Evolutionary conservation across 2,888 invertebrate genomes (phyloP), one percentile per base, ranked within the genome.

Genomic region (Hipparchia semele): DNA sequence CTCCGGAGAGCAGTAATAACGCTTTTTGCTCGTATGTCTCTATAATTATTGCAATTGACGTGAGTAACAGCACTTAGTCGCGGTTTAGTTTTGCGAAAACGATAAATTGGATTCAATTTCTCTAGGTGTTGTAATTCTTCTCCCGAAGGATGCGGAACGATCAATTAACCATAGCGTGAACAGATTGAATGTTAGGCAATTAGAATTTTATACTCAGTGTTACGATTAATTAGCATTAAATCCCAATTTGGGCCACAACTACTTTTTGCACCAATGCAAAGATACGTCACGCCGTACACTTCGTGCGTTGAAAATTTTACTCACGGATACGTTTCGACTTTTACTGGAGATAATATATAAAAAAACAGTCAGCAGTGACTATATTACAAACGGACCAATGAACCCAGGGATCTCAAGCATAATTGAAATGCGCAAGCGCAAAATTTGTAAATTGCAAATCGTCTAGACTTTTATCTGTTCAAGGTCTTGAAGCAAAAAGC

Each of bases 261-360:
- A 86, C 83, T 87, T 87, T 90, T 91, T 88, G 88, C 90, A 90
- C 83, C 80, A 80, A 78, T 89, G 91, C 88, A 91, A 88, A 87
- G 88, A 87, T 89, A 83, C 86, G 85, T 87, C 85, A 87, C 84
- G 85, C 84, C 83, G 80, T 81, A 81, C 74, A 82, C 75, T 83
- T 87, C 87, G 87, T 88, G 90, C 89, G 89, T 90, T 90, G 87
- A 89, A 88, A 90, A 92, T 92, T 90, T 87, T 81, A 85, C 87
- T 89, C 88, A 87, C 88, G 88, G 84, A 84, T 82, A 78, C 75
- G 79, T 86, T 82, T 82, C 78, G 79, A 78, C 80, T 83, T 83
- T 83, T 84, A 81, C 78, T 79, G 80, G 81, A 83, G 83, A 77
- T 80, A 83, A 77, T 79, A 80, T 81, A 56, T 39, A 53, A 69